These are phyloP conservation scores for Agriotes lineatus DNA, from an alignment of 2,888 invertebrate genomes.

Conservation along the genomic window DNA sequence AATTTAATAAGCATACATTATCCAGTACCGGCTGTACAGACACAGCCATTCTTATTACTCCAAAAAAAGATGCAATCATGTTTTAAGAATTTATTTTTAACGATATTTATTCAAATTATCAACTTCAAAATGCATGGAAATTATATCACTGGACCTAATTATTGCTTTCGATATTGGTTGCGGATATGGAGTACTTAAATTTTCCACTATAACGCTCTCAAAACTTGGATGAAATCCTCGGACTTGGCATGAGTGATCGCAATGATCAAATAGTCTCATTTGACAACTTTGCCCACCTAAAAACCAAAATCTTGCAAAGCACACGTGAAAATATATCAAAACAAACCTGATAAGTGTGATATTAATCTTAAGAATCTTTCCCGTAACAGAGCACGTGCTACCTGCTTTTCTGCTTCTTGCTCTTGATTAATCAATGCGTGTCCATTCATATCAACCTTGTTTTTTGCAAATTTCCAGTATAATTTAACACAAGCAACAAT, in stretches of 20 bases:
- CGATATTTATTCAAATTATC: slow-evolving; percentile 6
- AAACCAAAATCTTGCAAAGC: too few relatives aligned
- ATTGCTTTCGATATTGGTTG: slow-evolving; percentile 53
- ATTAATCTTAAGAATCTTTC: slow-evolving; percentile 59
- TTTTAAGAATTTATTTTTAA: too few relatives aligned
- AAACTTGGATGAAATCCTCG: slow-evolving; percentile 59
- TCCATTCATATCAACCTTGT: too few relatives aligned
- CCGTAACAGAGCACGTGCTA: slow-evolving; percentile 56
- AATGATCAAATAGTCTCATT: slow-evolving; percentile 58
- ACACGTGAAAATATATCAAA: too few relatives aligned
- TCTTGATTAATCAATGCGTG: too few relatives aligned
- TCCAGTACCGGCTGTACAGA: too few relatives aligned
- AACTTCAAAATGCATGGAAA: slow-evolving; percentile 51
- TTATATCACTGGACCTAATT: slow-evolving; percentile 59
- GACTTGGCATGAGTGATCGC: slow-evolving; percentile 55
- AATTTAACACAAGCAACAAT: too few relatives aligned
- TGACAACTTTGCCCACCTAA: slow-evolving; percentile 54
- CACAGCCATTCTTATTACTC: too few relatives aligned
- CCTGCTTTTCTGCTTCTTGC: slow-evolving; percentile 43
- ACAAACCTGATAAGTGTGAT: slow-evolving; percentile 57
- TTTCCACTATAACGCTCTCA: slow-evolving; percentile 60
- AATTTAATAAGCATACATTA: too few relatives aligned
- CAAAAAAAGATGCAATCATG: too few relatives aligned
- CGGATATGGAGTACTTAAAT: slow-evolving; percentile 57
- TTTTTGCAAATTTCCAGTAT: too few relatives aligned